Evolutionary conservation across 1,140 invertebrate genomes (phyloP), one percentile per base, ranked within the genome.

Genomic region (Formica exsecta): DNA sequence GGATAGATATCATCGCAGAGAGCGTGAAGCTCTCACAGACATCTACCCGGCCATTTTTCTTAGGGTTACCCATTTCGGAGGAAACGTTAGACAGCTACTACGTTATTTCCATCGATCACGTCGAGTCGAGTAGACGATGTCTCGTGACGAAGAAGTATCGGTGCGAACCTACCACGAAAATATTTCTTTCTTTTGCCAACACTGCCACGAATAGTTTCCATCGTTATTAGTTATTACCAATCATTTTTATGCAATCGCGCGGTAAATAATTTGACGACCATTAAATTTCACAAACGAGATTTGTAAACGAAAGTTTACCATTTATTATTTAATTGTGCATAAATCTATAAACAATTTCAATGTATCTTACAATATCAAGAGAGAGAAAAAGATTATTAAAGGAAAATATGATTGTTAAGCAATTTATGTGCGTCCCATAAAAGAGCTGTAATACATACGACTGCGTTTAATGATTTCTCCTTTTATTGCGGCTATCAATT

Each of bases 31-130:
- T 66, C 70, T 66, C 70, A 57, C 51, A n/a, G 48, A 54, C 64
- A 77, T 68, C 44, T 13, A 73, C 38, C 76, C 54, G 36, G 44
- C 75, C 85, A 68, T 85, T 74, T 57, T 87, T 85, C 70, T 80
- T 81, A 71, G 25, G 32, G 77, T 84, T 64, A 75, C 79, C 70
- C 64, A 84, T 76, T 84, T 68, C 57, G 64, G 73, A 76, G 64
- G 68, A 70, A 75, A 83, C 66, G 70, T 87, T 84, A 84, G 87
- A 81, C 83, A 62, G 81, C 80, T 81, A 86, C 80, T 86, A 83
- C 87, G 62, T 91, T 89, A 87, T 66, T 91, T 90, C 85, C 87
- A 91, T 91, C 89, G 80, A 90, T 91, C 90, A 91, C 74, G 79
- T 77, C 65, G 66, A 85, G 86, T 51, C 80, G 76, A 87, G 80